A percentile compares a stretch with the other conserved stretches of the same genome.
Conservation (phyloP, 64 coral and sea anemone species). For the Anthopleura sola region DNA sequence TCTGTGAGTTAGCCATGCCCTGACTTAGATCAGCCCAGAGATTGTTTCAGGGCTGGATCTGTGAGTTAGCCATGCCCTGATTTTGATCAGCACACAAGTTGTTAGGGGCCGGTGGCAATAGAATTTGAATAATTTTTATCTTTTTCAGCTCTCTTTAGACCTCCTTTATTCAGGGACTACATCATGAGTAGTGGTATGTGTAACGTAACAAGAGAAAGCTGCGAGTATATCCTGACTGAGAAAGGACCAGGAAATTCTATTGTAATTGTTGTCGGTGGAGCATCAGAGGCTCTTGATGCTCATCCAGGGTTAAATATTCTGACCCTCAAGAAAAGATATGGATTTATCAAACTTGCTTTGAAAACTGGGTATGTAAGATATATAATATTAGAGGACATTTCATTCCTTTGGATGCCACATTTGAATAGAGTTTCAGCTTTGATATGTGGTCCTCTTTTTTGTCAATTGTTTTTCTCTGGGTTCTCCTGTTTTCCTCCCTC, state of each 20-base stretch:
- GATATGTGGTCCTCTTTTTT: no score
- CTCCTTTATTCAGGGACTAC: conserved; percentile 96
- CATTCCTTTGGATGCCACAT: neutral
- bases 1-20: no score
- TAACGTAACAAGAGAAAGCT: conserved; percentile 88
- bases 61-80: no score
- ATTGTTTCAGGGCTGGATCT: no score
- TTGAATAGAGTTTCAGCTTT: neutral
- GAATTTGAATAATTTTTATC: neutral
- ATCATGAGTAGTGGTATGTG: conserved; percentile 96
- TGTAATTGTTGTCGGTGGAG: conserved; percentile 94
- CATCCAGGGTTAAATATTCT: conserved; percentile 82
- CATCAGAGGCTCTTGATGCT: conserved; percentile 90
- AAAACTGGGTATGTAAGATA: conserved; percentile 73
- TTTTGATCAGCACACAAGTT: no score
- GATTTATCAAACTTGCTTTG: conserved; percentile 92
- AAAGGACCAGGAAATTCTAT: conserved; percentile 94
- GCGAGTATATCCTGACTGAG: conserved; percentile 81
- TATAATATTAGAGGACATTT: neutral
- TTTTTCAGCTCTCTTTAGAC: conserved; percentile 81
- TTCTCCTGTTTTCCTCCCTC: no score
- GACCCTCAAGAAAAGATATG: conserved; percentile 76
- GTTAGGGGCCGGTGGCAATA: no score
- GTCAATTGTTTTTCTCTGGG: no score
- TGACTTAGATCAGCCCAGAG: no score